A percentile compares a stretch with the other conserved stretches of the same genome.
These are phyloP conservation scores for Apoda limacodes DNA, from an alignment of 2,888 invertebrate species.

Conservation along the genomic window DNA sequence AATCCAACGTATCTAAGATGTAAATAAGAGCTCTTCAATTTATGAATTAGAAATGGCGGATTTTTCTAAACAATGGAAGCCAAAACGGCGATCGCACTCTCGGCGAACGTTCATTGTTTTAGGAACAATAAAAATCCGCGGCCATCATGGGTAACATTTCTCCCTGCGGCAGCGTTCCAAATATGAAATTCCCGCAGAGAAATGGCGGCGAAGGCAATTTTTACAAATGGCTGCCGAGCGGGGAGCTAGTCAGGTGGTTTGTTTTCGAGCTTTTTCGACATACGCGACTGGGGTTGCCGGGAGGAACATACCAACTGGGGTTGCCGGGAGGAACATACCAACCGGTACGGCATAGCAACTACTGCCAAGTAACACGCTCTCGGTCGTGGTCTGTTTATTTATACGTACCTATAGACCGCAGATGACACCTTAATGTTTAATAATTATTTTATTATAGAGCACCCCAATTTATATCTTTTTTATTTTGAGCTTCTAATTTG, in stretches of 20 bases:
- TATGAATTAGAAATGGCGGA: slow-evolving; percentile 56
- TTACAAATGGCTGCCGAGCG: slow-evolving; percentile 66
- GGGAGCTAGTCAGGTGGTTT: slow-evolving; percentile 43
- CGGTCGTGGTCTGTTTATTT: too few species aligned
- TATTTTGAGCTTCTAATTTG: slow-evolving; percentile 49
- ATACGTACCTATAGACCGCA: too few species aligned
- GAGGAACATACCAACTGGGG: too few species aligned
- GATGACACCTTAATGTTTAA: too few species aligned
- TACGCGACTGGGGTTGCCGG: too few species aligned
- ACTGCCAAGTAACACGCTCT: too few species aligned
- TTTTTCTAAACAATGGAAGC: slow-evolving; percentile 43
- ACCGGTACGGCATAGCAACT: too few species aligned
- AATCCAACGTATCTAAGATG: too few species aligned
- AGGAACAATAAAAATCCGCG: slow-evolving; percentile 52
- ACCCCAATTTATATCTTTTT: slow-evolving; percentile 36
- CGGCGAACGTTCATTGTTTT: slow-evolving; percentile 46
- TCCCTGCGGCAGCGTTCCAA: slow-evolving; percentile 59
- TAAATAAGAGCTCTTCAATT: slow-evolving; percentile 43
- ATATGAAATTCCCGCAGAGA: slow-evolving; percentile 65
- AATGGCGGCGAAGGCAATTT: slow-evolving; percentile 67
- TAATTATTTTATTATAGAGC: slow-evolving; percentile 38
- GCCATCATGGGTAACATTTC: slow-evolving; percentile 53
- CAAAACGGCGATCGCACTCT: slow-evolving; percentile 45
- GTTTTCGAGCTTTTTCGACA: slow-evolving; percentile 33
- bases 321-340: too few species aligned